Evolutionary conservation across 64 coral and sea anemone genomes (phyloP).

Genomic region (Acropora yongei): DNA sequence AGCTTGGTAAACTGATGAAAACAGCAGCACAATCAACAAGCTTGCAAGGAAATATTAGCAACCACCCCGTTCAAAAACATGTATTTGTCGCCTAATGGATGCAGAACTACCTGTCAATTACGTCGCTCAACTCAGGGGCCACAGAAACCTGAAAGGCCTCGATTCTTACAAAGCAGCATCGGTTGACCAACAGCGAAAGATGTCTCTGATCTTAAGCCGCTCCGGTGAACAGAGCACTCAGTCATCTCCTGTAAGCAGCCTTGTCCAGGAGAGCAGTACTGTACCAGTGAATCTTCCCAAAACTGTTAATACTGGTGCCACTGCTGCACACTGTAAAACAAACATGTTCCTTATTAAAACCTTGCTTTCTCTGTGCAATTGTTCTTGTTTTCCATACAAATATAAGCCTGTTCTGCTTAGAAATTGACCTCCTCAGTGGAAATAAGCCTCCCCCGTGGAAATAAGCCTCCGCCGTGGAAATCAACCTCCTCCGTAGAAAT

Average conservation of each 20-base stretch:
- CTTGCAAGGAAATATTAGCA: not conserved
- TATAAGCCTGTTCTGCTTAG: no score
- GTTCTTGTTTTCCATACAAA: no score
- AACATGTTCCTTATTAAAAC: no score
- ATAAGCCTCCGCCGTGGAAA: no score
- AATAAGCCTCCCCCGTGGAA: no score
- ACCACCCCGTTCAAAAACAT: conserved; percentile 14
- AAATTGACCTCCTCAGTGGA: no score
- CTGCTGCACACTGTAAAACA: no score
- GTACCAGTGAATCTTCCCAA: not conserved
- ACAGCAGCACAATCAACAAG: not conserved
- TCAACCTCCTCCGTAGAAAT: no score
- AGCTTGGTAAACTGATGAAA: conserved; percentile 21
- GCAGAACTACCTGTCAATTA: conserved; percentile 6
- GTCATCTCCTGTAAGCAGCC: not conserved
- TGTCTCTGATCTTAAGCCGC: not conserved
- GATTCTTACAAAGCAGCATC: conserved; percentile 19
- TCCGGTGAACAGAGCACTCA: conserved; percentile 15
- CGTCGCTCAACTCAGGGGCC: conserved; percentile 40
- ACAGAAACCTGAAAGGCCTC: conserved; percentile 39
- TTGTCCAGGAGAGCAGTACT: not conserved
- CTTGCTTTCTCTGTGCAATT: no score
- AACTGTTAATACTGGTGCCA: no score
- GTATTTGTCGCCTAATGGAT: conserved; percentile 32
- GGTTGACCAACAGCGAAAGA: not conserved